Percentiles rank a stretch among this genome's conserved stretches.
These are phyloP conservation scores for Columba livia DNA, from an alignment of 2,113 vertebrate species.

Conservation along the genomic window DNA sequence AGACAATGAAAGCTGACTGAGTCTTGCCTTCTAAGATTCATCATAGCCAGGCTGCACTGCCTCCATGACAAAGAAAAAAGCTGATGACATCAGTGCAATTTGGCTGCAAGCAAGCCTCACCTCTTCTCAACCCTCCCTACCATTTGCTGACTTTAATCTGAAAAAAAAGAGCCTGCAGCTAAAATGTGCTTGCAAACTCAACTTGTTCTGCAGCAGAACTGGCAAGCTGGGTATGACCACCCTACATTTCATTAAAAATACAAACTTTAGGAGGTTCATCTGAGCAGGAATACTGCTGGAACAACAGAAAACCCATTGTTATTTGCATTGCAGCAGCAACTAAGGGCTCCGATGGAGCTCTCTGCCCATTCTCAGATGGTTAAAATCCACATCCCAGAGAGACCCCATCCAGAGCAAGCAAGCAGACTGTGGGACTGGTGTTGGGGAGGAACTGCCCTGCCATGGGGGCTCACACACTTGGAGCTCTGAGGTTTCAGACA, in stretches of 20 bases:
- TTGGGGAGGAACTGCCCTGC: not conserved
- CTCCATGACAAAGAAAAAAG: not conserved
- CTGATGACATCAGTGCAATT: not conserved
- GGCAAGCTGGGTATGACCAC: not conserved
- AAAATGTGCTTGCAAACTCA: not conserved
- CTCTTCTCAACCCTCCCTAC: not conserved
- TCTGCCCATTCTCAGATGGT: not conserved
- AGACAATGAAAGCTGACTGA: not conserved
- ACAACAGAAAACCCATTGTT: not conserved
- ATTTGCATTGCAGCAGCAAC: not conserved
- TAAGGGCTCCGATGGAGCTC: not conserved
- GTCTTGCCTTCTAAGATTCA: not conserved
- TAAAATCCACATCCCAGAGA: not conserved
- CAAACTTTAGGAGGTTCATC: not conserved
- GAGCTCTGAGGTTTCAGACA: not conserved
- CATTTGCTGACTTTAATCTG: not conserved
- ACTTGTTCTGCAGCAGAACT: not conserved
- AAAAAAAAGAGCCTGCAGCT: not conserved
- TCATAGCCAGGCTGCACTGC: not conserved
- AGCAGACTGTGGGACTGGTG: not conserved
- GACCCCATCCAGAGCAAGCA: fast-evolving
- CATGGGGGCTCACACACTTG: not conserved
- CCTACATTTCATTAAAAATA: not conserved
- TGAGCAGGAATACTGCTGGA: not conserved
- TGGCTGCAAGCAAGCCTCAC: not conserved